Base-by-base conservation (phyloP, 92 coral and sea anemone genomes). In the Galaxea fascicularis region DNA sequence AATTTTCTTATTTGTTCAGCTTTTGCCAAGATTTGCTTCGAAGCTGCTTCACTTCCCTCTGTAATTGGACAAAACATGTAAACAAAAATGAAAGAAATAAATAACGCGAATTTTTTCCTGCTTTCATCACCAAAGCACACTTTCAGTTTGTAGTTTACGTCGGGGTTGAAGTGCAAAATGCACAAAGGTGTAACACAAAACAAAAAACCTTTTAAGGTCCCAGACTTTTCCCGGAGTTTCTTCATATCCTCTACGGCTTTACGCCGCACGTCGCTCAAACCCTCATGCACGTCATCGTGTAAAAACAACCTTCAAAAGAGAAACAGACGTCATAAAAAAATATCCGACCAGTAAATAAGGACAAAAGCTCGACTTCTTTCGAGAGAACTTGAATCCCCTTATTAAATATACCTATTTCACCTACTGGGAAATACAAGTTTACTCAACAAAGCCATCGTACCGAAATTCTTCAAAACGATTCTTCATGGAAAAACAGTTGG, bases 401-500 rank as follows among this genome's bases (percentile, higher is more conserved):
- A 2, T 35, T 35, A 35, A 35, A 35, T 35, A 35, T 35, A 2
- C 41, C 41, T 35, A 6, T 35, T 35, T 35, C 41, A 35, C 41
- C 6, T 6, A 35, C 41, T 35, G 41, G 6, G 41, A 35, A 35
- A 35, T 35, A 35, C 6, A 35, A 2, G 3, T 35, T 35, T 6
- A 2, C 41, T 35, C 6, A 35, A 35, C 6, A 52, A 4, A 12
- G 74, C 20, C 1, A 25, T 46, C 86, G 47, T 64, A 96, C 99
- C 99, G 85, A 90, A 96, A 96, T 84, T 96, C 99, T 68, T 96
- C 99, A 54, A 96, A 96, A n/a, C 88, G 91, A 77, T 90, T 96
- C 60, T 92, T 94, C 98, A 96, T 94, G 56, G 93, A 91, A 70
- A 96, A 96, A 84, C 98, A 96, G 74, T 95, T 95, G 54, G 98